A percentile compares a stretch with the other conserved stretches of the same genome.
These are phyloP conservation scores for Ooceraea biroi DNA, from an alignment of 1,140 invertebrate species.

Conservation along the genomic window DNA sequence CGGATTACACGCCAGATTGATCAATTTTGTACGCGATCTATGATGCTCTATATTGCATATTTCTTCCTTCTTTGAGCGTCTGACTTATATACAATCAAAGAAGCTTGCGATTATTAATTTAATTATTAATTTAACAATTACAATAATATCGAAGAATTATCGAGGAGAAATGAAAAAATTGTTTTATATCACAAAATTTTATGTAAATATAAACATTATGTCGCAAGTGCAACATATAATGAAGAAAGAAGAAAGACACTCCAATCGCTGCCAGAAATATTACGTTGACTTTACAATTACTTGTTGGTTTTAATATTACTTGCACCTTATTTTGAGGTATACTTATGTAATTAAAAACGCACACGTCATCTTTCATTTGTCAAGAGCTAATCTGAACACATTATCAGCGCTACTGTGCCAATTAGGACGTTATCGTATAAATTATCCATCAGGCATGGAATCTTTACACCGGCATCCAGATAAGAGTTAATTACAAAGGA, in stretches of 20 bases:
- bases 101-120: conserved; percentile 3
- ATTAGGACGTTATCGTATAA: neutral
- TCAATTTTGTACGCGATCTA: neutral
- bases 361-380: neutral
- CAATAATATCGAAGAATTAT: too few relatives aligned
- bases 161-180: too few relatives aligned
- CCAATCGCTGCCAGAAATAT: neutral
- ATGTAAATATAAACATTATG: neutral
- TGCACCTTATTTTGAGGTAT: neutral
- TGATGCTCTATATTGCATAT: neutral
- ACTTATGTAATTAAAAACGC: neutral
- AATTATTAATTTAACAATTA: too few relatives aligned
- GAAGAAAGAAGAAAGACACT: neutral
- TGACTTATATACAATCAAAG: neutral
- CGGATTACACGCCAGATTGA: neutral
- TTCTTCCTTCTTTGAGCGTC: neutral
- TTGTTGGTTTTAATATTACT: neutral
- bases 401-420: neutral
- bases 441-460: neutral
- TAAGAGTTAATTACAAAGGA: conserved; percentile 1
- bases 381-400: neutral
- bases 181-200: neutral
- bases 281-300: neutral
- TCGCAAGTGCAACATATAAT: neutral
- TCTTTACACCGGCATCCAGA: neutral